Evolutionary conservation across 2,888 invertebrate genomes (phyloP).

Genomic region (Pseudeuparius sepicola): DNA sequence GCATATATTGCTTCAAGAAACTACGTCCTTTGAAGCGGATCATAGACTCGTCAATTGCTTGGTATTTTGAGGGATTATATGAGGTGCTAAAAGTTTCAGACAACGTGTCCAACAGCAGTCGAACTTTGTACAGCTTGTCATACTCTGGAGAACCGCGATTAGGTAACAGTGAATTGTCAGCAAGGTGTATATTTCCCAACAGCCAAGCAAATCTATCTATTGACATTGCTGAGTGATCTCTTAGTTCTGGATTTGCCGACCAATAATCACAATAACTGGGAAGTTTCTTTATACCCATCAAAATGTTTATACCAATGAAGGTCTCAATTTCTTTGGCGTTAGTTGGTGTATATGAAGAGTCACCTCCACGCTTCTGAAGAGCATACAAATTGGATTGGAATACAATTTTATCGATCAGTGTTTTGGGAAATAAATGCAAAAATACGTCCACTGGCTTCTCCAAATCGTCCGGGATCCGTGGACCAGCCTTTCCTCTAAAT

Average conservation of each 20-base stretch:
- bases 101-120: conserved; percentile 18
- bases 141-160: conserved; percentile 15
- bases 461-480: too few species aligned
- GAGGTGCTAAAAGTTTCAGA: conserved; percentile 13
- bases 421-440: too few species aligned
- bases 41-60: conserved; percentile 20
- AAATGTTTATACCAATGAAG: conserved; percentile 2
- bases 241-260: too few species aligned
- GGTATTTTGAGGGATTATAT: conserved; percentile 9
- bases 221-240: too few species aligned
- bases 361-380: too few species aligned
- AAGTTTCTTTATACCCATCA: conserved; percentile 2
- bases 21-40: conserved; percentile 20
- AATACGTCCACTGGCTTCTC: too few species aligned
- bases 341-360: conserved; percentile 11
- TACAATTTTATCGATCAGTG: too few species aligned
- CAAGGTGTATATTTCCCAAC: conserved; percentile 16
- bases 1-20: conserved; percentile 18
- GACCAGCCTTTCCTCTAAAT: too few species aligned
- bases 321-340: conserved; percentile 7
- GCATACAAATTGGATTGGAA: too few species aligned
- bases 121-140: conserved; percentile 24
- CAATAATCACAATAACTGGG: too few species aligned
- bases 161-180: conserved; percentile 18
- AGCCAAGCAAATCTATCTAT: conserved; percentile 8